A percentile compares a stretch with the other conserved stretches of the same genome.
Evolutionary conservation across 1,140 invertebrate genomes (phyloP).

Genomic region (Metopolophium dirhodum): DNA sequence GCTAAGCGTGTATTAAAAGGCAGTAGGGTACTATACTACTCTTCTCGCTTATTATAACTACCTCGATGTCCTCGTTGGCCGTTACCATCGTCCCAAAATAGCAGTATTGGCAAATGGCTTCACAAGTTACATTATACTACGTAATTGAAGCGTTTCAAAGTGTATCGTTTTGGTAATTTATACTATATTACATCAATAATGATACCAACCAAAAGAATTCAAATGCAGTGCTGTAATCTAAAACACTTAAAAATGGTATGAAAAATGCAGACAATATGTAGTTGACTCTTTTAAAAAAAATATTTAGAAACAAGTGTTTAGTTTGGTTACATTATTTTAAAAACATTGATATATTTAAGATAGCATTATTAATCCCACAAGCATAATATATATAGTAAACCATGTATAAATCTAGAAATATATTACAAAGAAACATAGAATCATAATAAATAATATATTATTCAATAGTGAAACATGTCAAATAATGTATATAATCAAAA

Average conservation of each 20-base stretch:
- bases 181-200: background rate
- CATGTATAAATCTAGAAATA: background rate
- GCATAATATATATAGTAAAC: background rate
- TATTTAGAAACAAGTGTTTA: background rate
- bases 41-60: background rate
- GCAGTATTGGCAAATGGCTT: background rate
- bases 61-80: background rate
- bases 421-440: background rate
- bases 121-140: background rate
- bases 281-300: background rate
- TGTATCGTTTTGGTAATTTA: slow-evolving; percentile 3
- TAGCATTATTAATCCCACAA: background rate
- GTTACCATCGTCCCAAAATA: background rate
- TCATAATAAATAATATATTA: background rate
- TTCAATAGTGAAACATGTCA: too few relatives aligned
- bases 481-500: background rate
- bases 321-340: background rate
- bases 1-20: background rate
- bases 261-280: background rate
- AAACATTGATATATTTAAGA: background rate
- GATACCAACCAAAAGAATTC: background rate
- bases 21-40: background rate
- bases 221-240: background rate
- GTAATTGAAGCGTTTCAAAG: slow-evolving; percentile 5
- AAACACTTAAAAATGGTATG: background rate